Evolutionary conservation across 1,140 invertebrate species (phyloP).

Genomic region (Drosophila repleta): DNA sequence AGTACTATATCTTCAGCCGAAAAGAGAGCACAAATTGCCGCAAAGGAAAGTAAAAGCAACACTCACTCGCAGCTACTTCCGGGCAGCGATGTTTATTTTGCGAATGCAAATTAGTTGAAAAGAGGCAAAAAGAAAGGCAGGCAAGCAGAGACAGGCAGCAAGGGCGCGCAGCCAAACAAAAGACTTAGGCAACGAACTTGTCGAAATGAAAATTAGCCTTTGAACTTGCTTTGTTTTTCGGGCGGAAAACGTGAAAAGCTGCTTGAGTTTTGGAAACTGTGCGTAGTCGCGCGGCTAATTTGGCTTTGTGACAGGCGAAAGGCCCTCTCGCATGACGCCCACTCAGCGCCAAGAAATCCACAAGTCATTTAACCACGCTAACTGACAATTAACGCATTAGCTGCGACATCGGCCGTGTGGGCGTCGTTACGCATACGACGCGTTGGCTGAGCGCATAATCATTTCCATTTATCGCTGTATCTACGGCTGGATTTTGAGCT

Average conservation of each 20-base stretch:
- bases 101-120: slow-evolving; percentile 64
- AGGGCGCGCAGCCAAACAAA: slow-evolving; percentile 45
- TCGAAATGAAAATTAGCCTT: slow-evolving; percentile 71
- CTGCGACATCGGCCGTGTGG: slow-evolving; percentile 31
- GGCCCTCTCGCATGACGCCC: slow-evolving; percentile 31
- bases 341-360: slow-evolving; percentile 51
- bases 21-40: slow-evolving; percentile 2
- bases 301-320: slow-evolving; percentile 61
- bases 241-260: background rate
- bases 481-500: slow-evolving; percentile 51
- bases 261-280: slow-evolving; percentile 4
- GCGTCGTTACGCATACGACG: slow-evolving; percentile 68
- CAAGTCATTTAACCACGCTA: slow-evolving; percentile 72
- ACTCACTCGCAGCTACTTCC: slow-evolving; percentile 57
- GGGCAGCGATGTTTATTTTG: slow-evolving; percentile 39
- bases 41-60: slow-evolving; percentile 68
- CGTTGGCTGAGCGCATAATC: slow-evolving; percentile 59
- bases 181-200: slow-evolving; percentile 66
- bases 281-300: slow-evolving; percentile 47
- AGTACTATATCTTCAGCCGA: background rate
- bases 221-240: slow-evolving; percentile 42
- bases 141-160: slow-evolving; percentile 17
- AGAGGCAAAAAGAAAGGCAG: slow-evolving; percentile 37
- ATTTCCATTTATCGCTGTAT: slow-evolving; percentile 52
- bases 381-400: slow-evolving; percentile 78